Evolutionary conservation across 2,113 vertebrate species (phyloP), one percentile per base, ranked within the genome.

Genomic region (Nematolebias whitei): DNA sequence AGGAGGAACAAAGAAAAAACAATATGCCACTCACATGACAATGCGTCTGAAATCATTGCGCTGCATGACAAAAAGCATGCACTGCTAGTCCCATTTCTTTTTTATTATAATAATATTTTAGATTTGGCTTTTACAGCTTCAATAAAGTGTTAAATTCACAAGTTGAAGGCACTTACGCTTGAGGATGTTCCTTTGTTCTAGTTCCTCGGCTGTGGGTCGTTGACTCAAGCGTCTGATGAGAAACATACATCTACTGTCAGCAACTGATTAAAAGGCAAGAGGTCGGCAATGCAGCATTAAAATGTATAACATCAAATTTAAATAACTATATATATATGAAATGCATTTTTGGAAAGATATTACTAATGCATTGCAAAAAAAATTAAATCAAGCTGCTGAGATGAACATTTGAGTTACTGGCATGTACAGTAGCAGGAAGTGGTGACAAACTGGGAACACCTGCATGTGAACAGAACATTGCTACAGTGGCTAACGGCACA

Each of bases 101-200:
- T 56, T 60, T 56, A 24, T 11, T 56, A 14, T 2, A 53, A 48
- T 51, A 20, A 15, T 24, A 20, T 7, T 18, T 52, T 4, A 10
- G 3, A 45, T 18, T 4, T 13, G 12, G 50, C 43, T 41, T 32
- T 7, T 38, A 24, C 24, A 50, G 23, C 32, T 60, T 38, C 38
- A 15, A 20, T 16, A 54, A 19, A 10, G 48, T 47, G 29, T 35
- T 32, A 29, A 38, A 55, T 14, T 2, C 15, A 43, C 2, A 49
- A 12, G 4, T 47, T 32, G 9, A 54, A 58, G 13, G 50, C 61
- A 95, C 98, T 98, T 87, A 99, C 98, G 97, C 94, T 98, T 99
- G 82, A 99, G 92, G 80, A 99, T 99, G 91, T 99, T 99, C 82
- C 97, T 94, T 90, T 99, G 98, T 69, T 99, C 97, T 86, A 99